Evolutionary conservation across 2,113 vertebrate genomes (phyloP), one percentile per base, ranked within the genome.

Genomic region (Pogonocichla stellata): DNA sequence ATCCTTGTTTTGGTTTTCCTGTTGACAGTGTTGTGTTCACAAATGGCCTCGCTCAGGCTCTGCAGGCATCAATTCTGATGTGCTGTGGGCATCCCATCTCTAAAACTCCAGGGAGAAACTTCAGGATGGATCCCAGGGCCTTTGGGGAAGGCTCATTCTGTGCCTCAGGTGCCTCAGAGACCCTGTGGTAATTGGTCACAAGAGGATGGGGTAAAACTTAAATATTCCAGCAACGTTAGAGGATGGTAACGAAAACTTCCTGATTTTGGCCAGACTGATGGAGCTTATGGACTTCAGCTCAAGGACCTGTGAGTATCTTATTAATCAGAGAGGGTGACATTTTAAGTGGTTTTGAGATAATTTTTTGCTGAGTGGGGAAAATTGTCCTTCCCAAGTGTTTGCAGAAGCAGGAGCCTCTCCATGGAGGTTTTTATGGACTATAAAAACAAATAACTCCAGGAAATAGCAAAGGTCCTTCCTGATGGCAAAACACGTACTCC

Each of bases 1-100:
- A 8, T 3, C 4, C 16, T 3, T 42, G 3, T 4, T 40, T 51
- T 33, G 19, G 7, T 34, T 42, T 70, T 18, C 22, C 47, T 61
- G 40, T 5, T 14, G 5, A 5, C 8, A 4, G 3, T 0, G 3
- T 8, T 24, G 20, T 5, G 24, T 5, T 17, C 25, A 1, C 45
- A 19, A 45, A 22, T 7, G 1, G 3, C 16, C 33, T 14, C 0
- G 0, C 50, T 40, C 19, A 5, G 34, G 65, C 60, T 42, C 60
- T 8, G 36, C 9, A 7, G 47, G 51, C 36, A 23, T 15, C 26
- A 6, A 10, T 36, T 61, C 77, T 3, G 6, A 14, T 1, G 26
- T n/a, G 17, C 73, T 22, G 5, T 16, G 48, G 53, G 58, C 18
- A 58, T 48, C 34, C 22, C 42, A 18, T 1, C 31, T 23, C n/a